phyloP scores from a whole-genome alignment of 2,888 invertebrate species.

The Macaria notata region DNA sequence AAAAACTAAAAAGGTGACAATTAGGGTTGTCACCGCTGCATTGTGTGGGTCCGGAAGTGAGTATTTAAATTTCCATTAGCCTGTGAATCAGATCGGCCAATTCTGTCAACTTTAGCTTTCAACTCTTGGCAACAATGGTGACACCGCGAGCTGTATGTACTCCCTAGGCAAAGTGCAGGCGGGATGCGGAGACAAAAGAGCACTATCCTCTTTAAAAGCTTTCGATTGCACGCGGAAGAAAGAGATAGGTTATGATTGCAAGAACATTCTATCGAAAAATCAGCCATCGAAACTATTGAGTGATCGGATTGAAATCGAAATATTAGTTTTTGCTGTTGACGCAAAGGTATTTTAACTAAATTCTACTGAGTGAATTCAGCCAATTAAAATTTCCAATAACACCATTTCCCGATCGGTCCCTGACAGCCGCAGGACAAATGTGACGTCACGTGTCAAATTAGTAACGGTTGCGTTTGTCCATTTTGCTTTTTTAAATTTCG shows the following conservation, averaged over 20 bases:
- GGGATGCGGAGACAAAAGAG: conserved; percentile 30
- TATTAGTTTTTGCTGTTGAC: too few relatives aligned
- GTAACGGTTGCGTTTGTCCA: conserved; percentile 66
- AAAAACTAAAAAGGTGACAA: conserved; percentile 58
- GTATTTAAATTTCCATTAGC: conserved; percentile 80
- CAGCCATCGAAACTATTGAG: too few relatives aligned
- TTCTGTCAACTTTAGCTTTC: conserved; percentile 43
- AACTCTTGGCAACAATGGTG: conserved; percentile 25
- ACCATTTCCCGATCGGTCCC: conserved; percentile 36
- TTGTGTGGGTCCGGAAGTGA: conserved; percentile 66
- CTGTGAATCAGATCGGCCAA: conserved; percentile 51
- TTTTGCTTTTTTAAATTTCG: conserved; percentile 75
- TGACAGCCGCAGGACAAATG: conserved; percentile 64
- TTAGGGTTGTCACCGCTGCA: conserved; percentile 62
- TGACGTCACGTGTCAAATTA: conserved; percentile 77
- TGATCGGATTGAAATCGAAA: too few relatives aligned
- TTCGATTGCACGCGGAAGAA: not conserved
- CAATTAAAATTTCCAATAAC: conserved; percentile 54
- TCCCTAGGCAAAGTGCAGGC: not conserved
- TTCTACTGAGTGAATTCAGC: conserved; percentile 17
- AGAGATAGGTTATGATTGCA: too few relatives aligned
- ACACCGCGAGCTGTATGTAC: conserved; percentile 17
- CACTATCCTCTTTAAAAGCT: conserved; percentile 16
- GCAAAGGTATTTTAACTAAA: too few relatives aligned
- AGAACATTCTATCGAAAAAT: too few relatives aligned